Percentiles rank a stretch among this genome's conserved stretches.
Evolutionary conservation across 1,140 invertebrate species (phyloP).

Genomic region (Vollenhovia emeryi): DNA sequence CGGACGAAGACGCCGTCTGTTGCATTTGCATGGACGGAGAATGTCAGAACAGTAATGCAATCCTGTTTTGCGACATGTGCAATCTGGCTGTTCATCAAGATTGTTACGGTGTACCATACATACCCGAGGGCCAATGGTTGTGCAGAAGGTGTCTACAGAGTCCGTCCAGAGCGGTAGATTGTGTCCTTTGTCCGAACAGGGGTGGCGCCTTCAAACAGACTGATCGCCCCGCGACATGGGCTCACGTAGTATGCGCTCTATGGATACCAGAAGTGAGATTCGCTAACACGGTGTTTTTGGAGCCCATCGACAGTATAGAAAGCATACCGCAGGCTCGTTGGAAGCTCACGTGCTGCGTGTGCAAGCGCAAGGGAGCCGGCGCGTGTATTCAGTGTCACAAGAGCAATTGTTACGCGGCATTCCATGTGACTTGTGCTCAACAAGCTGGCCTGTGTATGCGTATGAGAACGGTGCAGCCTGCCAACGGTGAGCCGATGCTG

Average conservation of each 20-base stretch:
- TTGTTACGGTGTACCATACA: constrained; percentile 99
- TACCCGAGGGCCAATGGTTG: constrained; percentile 99
- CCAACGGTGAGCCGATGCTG: constrained; percentile 89
- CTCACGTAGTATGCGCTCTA: constrained; percentile 98
- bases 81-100: constrained; percentile 99
- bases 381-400: constrained; percentile 99
- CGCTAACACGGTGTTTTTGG: constrained; percentile 98
- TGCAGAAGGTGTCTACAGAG: constrained; percentile 98
- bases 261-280: constrained; percentile 99
- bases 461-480: constrained; percentile 95
- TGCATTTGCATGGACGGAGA: constrained; percentile 98
- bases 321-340: constrained; percentile 97
- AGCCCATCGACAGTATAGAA: constrained; percentile 98
- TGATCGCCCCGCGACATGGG: constrained; percentile 96
- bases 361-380: constrained; percentile 96
- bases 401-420: constrained; percentile 97
- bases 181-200: constrained; percentile 98
- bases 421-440: constrained; percentile 99
- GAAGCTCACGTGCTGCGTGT: constrained; percentile 98
- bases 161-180: constrained; percentile 97
- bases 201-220: constrained; percentile 99
- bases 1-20: constrained; percentile 99
- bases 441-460: constrained; percentile 98
- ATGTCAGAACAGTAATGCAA: constrained; percentile 97
- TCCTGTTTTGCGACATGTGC: constrained; percentile 99